Evolutionary conservation across 2,113 vertebrate genomes (phyloP).

Genomic region (Crotalus helleri): DNA sequence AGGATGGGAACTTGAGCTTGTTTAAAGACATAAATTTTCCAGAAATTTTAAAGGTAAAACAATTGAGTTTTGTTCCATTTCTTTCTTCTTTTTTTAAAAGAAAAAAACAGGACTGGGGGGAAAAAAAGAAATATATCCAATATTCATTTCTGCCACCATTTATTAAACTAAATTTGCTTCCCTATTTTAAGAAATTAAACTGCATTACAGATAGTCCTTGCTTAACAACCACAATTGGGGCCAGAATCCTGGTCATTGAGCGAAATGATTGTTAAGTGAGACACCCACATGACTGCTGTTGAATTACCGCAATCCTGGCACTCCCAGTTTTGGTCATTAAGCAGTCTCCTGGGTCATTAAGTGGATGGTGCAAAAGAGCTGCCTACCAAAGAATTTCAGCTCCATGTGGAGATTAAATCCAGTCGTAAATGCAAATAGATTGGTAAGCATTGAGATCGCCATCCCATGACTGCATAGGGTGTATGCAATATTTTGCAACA

Average conservation of each 20-base stretch:
- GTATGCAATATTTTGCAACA: neutral
- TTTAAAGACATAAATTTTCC: neutral
- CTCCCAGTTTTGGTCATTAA: neutral
- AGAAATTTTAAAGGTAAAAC: neutral
- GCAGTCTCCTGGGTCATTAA: neutral
- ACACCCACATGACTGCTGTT: neutral
- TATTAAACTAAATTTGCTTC: neutral
- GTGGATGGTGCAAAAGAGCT: neutral
- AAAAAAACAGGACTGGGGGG: neutral
- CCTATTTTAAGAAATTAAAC: neutral
- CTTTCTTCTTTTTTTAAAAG: neutral
- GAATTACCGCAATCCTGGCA: neutral
- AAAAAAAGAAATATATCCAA: neutral
- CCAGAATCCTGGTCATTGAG: neutral
- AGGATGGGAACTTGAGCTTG: neutral
- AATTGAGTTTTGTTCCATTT: neutral
- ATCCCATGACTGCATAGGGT: neutral
- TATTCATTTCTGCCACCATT: neutral
- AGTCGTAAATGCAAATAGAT: neutral
- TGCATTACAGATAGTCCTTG: neutral
- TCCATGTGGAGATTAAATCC: neutral
- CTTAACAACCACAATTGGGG: neutral
- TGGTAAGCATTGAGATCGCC: neutral
- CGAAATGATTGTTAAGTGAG: neutral
- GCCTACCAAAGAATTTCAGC: neutral